Base-by-base conservation (phyloP, 2,888 invertebrate species). In the Eumacrocentrus americanus region DNA sequence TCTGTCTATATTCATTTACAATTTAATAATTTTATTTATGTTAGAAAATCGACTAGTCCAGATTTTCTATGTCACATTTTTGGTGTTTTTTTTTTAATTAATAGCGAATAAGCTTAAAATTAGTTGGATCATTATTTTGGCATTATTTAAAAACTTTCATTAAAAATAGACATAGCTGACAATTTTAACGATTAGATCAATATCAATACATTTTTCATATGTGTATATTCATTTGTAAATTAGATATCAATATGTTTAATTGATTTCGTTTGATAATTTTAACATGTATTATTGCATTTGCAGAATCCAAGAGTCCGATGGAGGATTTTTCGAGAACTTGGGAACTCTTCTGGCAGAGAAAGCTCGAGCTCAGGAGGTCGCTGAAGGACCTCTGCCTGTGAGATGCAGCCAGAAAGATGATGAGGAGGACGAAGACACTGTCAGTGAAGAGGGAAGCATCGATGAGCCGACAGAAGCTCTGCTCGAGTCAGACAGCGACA, bases 261-360 rank as follows among this genome's bases (percentile, higher is more conserved):
- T 9, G 9, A 29, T 29, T 29, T 44, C n/a, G 9, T 7, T 44
- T 3, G 7, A 16, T 48, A 6, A 48, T 29, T 48, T 9, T 51
- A 34, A 20, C 3, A 18, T 23, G 7, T 9, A 34, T 34, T 14
- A 69, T 62, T 71, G 7, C 6, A 73, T 71, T 84, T 84, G 51
- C 83, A 91, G 91, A 83, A 86, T 92, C 66, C 91, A 91, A 83
- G 90, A 91, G 82, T 85, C 90, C 14, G 92, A 92, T 79, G 91
- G 90, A 69, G 89, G 91, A 51, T 92, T 92, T 81, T 92, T 93
- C 77, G 92, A 92, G 78, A 90, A 89, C 73, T 91, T 92, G 71
- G 92, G 92, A 0, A 89, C 89, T 0, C 83, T 91, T 51, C 81
- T 92, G 55, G 77, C 74, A 1, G 77, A 78, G 53, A 76, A 72